These are phyloP conservation scores for Antigone vipio DNA, from an alignment of 2,113 vertebrate genomes.

Conservation along the genomic window DNA sequence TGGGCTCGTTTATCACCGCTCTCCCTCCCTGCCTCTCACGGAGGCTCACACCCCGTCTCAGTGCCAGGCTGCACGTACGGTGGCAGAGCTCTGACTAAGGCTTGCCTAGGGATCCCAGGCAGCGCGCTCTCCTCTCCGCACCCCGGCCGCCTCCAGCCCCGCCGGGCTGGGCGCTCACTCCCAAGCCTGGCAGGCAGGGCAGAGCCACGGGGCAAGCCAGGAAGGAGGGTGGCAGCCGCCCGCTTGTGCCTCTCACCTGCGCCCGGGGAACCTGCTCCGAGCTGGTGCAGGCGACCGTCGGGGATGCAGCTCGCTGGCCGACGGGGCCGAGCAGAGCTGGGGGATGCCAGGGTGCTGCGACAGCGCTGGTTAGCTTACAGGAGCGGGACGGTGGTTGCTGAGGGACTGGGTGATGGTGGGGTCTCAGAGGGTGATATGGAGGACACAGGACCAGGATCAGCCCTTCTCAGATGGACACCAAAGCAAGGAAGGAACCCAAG, in stretches of 20 bases:
- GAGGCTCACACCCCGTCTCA: neutral
- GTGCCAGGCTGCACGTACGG: conserved; percentile 15
- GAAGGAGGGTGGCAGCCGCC: neutral
- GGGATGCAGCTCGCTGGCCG: neutral
- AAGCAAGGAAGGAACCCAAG: neutral
- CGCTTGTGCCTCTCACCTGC: neutral
- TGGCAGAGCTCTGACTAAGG: neutral
- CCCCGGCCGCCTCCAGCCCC: neutral
- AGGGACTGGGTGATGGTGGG: rapidly evolving
- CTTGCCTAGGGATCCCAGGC: neutral
- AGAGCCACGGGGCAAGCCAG: neutral
- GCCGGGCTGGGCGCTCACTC: neutral
- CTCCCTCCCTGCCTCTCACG: neutral
- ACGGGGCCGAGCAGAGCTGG: rapidly evolving
- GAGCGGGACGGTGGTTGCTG: neutral
- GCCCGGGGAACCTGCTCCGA: rapidly evolving
- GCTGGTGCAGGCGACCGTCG: rapidly evolving
- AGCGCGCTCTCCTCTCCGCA: neutral
- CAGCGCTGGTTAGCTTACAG: neutral
- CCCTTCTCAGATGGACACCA: neutral
- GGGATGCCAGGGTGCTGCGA: neutral
- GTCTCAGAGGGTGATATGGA: neutral
- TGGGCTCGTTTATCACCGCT: neutral
- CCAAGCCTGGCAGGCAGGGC: neutral
- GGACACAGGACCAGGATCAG: neutral